Conservation (phyloP, 2,113 vertebrate genomes). For the Grus americana region DNA sequence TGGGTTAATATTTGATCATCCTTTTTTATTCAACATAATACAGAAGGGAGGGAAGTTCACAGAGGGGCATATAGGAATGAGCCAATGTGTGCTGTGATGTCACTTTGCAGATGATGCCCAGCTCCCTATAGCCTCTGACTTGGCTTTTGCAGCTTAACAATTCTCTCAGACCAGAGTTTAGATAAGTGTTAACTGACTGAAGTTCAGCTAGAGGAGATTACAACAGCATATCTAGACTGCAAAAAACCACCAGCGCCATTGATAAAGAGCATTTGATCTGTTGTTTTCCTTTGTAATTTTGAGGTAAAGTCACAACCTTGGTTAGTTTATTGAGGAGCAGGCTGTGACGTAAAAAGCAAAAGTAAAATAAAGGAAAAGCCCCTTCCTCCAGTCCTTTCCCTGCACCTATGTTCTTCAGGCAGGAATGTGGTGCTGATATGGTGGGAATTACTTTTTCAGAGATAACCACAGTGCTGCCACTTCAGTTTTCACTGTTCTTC, state of each 20-base stretch:
- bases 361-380: not conserved
- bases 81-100: not conserved
- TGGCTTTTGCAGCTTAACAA: not conserved
- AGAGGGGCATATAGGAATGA: not conserved
- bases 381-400: not conserved
- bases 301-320: not conserved
- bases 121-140: not conserved
- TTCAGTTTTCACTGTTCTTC: not conserved
- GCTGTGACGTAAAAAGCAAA: not conserved
- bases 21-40: not conserved
- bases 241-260: not conserved
- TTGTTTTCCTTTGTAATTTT: not conserved
- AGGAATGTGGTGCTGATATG: rapidly evolving
- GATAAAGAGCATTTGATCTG: not conserved
- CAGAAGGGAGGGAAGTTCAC: not conserved
- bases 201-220: not conserved
- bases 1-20: not conserved
- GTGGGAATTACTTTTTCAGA: not conserved
- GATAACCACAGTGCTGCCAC: not conserved
- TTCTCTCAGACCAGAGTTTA: not conserved
- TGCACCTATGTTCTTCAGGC: rapidly evolving
- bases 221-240: not conserved
- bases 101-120: not conserved
- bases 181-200: not conserved
- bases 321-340: not conserved